Evolutionary conservation across 2,888 invertebrate species (phyloP).

Genomic region (Tachina lurida): DNA sequence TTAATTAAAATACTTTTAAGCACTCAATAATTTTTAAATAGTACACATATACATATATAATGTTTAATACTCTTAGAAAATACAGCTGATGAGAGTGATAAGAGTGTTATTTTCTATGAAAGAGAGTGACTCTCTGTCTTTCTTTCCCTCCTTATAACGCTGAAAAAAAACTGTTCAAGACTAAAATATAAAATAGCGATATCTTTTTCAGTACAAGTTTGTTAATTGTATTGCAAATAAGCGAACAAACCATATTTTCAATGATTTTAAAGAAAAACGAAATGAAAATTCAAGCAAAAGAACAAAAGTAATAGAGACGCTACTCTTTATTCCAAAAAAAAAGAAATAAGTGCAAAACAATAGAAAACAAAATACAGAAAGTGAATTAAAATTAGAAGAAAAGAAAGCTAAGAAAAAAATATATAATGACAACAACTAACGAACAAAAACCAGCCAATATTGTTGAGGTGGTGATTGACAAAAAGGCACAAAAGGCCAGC

Average conservation of each 20-base stretch:
- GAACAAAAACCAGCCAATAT: conserved; percentile 57
- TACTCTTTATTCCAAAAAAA: conserved; percentile 9
- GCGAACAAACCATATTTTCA: conserved; percentile 37
- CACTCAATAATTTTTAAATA: no score
- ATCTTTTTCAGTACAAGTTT: conserved; percentile 53
- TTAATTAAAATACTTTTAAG: no score
- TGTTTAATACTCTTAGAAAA: no score
- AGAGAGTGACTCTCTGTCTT: neutral
- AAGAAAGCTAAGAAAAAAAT: no score
- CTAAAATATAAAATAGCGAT: neutral
- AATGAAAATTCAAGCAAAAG: neutral
- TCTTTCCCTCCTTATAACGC: neutral
- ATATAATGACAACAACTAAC: conserved; percentile 39
- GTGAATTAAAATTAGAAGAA: neutral
- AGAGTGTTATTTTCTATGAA: no score
- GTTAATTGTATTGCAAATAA: conserved; percentile 55
- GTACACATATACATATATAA: no score
- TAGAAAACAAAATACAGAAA: neutral
- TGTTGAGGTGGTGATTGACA: conserved; percentile 66
- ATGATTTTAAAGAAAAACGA: neutral
- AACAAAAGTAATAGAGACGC: conserved; percentile 13
- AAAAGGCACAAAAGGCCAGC: conserved; percentile 62
- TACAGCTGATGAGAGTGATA: no score
- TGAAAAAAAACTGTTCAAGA: neutral
- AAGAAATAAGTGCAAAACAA: conserved; percentile 20